phyloP scores from a whole-genome alignment of 2,113 vertebrate genomes.

The Pedionomus torquatus region DNA sequence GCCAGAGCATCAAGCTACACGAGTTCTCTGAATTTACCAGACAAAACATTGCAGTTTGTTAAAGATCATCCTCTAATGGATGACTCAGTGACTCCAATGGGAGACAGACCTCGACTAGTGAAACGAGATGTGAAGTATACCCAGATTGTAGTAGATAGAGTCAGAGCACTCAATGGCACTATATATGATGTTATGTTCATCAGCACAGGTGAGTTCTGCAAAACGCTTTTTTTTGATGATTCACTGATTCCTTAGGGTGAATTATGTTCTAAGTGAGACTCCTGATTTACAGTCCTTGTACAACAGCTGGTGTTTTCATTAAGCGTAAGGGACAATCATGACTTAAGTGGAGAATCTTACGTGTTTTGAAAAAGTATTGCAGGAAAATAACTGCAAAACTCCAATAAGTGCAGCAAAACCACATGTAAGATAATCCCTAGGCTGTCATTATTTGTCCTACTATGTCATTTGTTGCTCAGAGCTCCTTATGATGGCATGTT shows the following conservation, averaged over 20 bases:
- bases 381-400: neutral
- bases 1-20: conserved; percentile 84
- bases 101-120: conserved; percentile 85
- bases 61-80: conserved; percentile 97
- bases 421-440: neutral
- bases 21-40: conserved; percentile 89
- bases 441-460: neutral
- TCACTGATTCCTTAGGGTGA: neutral
- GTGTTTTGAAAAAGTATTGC: neutral
- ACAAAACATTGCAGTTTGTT: conserved; percentile 95
- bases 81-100: conserved; percentile 87
- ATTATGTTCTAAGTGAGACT: neutral
- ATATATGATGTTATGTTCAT: conserved; percentile 91
- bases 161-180: conserved; percentile 84
- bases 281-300: neutral
- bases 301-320: neutral
- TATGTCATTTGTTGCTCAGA: neutral
- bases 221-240: neutral
- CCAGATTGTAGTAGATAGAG: conserved; percentile 92
- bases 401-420: neutral
- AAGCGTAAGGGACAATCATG: neutral
- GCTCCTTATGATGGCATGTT: neutral
- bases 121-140: conserved; percentile 91
- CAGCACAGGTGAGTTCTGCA: conserved; percentile 83
- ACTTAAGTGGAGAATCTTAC: neutral